Base-by-base conservation (phyloP, 2,113 vertebrate genomes). In the Osmerus eperlanus region DNA sequence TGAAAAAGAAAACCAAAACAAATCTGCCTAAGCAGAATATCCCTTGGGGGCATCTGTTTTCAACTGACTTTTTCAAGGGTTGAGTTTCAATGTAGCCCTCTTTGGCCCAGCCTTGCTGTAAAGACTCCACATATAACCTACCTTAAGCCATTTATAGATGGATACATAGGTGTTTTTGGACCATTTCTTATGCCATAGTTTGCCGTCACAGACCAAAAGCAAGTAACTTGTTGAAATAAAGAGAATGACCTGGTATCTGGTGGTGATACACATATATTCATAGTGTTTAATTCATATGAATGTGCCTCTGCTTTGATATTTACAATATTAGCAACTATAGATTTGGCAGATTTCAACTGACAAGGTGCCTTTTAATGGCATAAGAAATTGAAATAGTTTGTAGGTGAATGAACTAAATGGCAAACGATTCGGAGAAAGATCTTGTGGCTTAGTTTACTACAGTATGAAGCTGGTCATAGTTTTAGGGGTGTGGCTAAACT, bases 271-370 rank as follows among this genome's bases (percentile, higher is more conserved):
- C 77, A 84, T 84, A 72, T 87, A 89, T 88, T 89, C 86, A 87
- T 84, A 89, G 88, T 91, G 85, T 90, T 86, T 86, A 79, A 84
- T 88, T 89, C 53, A 80, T 87, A 91, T 89, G 86, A 91, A 88
- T 89, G 89, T 91, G 89, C 88, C 89, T 91, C 89, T 85, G 88
- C 89, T 89, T 89, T 87, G 84, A 89, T 89, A 88, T 90, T 86
- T 87, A 52, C 23, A 73, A 81, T 84, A 82, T 85, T 76, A 82
- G 75, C 88, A 28, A 28, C 19, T 66, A 82, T 82, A 85, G 83
- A 87, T 81, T 84, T 80, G 85, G 85, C 89, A 87, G 88, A 85
- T 87, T 91, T 89, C 84, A 88, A 77, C 71, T 87, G 85, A 79
- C 83, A 85, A 83, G 89, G 88, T 90, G 88, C 89, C 88, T 90